phyloP scores from a whole-genome alignment of 2,888 invertebrate genomes.

The Ganaspis brasiliensis region DNA sequence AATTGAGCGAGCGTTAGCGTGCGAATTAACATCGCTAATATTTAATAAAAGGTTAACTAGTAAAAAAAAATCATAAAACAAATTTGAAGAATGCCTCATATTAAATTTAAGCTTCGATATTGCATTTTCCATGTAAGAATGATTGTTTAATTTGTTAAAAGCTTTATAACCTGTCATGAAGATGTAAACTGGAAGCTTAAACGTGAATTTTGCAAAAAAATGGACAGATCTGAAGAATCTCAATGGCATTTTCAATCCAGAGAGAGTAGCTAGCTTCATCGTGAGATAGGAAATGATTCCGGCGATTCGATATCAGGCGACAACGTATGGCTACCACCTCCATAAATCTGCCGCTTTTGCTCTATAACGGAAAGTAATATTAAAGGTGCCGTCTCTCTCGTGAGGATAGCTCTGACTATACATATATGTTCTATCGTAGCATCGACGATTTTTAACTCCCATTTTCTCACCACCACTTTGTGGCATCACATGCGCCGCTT shows the following conservation, averaged over 20 bases:
- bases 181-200: too few relatives aligned
- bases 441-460: constrained; percentile 37
- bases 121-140: too few relatives aligned
- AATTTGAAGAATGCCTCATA: too few relatives aligned
- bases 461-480: constrained; percentile 28
- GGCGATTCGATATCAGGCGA: constrained; percentile 51
- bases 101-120: too few relatives aligned
- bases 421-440: constrained; percentile 31
- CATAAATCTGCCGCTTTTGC: constrained; percentile 75
- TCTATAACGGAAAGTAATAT: constrained; percentile 73
- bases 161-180: too few relatives aligned
- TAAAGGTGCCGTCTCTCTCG: constrained; percentile 61
- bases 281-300: constrained; percentile 65
- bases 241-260: constrained; percentile 13
- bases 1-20: too few relatives aligned
- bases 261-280: constrained; percentile 45
- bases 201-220: too few relatives aligned
- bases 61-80: too few relatives aligned
- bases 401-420: constrained; percentile 41
- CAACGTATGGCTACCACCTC: constrained; percentile 54
- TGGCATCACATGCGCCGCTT: neutral
- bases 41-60: too few relatives aligned
- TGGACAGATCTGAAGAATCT: too few relatives aligned
- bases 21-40: too few relatives aligned
- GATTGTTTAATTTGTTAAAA: too few relatives aligned